Evolutionary conservation across 1,140 invertebrate species (phyloP).

Genomic region (Pygmarrhopalites habei): DNA sequence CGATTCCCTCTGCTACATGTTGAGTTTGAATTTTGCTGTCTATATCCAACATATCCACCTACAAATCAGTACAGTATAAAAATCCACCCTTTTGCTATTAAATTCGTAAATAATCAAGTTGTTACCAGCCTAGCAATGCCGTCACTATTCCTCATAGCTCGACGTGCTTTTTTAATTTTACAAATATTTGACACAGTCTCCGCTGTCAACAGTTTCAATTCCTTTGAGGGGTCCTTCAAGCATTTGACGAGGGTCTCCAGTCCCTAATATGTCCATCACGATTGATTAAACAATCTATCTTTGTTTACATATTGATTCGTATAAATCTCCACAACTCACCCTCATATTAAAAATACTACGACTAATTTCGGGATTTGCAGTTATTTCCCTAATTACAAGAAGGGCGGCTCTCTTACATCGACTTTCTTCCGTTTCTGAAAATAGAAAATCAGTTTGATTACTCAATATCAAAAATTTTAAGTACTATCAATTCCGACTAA

Average conservation of each 20-base stretch:
- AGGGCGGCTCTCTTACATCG: conserved; percentile 33
- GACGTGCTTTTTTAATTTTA: conserved; percentile 71
- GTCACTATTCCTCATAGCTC: conserved; percentile 64
- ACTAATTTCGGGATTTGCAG: conserved; percentile 18
- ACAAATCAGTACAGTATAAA: too few species aligned
- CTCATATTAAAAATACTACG: conserved; percentile 35
- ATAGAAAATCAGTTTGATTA: too few species aligned
- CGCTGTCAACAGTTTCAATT: conserved; percentile 75
- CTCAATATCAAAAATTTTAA: too few species aligned
- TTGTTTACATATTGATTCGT: too few species aligned
- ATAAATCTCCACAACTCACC: too few species aligned
- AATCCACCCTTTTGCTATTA: too few species aligned
- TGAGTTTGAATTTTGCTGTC: neutral
- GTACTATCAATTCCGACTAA: too few species aligned
- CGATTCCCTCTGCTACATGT: neutral
- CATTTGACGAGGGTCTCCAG: conserved; percentile 34
- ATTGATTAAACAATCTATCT: too few species aligned
- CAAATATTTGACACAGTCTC: conserved; percentile 84
- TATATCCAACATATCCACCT: conserved; percentile 46
- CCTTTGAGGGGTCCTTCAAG: conserved; percentile 66
- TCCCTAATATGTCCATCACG: conserved; percentile 16
- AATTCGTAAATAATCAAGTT: too few species aligned
- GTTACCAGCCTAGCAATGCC: conserved; percentile 31
- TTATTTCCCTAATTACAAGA: conserved; percentile 26
- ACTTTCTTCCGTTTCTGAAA: conserved; percentile 70